Base-by-base conservation (phyloP, 2,888 invertebrate genomes). In the Pristionchus fissidentatus region DNA sequence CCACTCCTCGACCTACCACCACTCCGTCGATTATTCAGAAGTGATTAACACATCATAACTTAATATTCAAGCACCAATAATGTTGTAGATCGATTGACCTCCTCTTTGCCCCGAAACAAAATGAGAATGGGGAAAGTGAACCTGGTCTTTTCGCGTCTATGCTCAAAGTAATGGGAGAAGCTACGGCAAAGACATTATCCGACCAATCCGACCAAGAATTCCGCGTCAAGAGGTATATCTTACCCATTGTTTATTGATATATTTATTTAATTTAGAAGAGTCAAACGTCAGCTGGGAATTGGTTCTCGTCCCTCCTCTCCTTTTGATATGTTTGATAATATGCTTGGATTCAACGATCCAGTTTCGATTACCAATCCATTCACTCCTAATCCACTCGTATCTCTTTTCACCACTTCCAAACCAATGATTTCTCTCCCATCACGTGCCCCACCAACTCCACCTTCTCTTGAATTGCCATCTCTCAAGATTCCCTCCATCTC, bases 381-480 rank as follows among this genome's bases (percentile, higher is more conserved):
- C 84, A 90, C 90, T 43, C 85, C 87, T 43, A 90, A 90, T 81
- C 90, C 90, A 0, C 66, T 89, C 8, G 86, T 90, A 87, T 83
- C 87, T n/a, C 84, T 90, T 89, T 84, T 89, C 90, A 0, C 89
- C 89, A 62, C 52, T 52, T 13, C 29, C 29, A 62, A 83, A 41
- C 83, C 83, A 22, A 22, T 77, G 15, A 22, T 81, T 32, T 49
- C 83, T 19, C 49, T 83, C 0, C 83, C 83, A 19, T 73, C 80
- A 13, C 19, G 32, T 60, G 46, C 43, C 22, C 46, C 62, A 0
- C 8, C 46, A 4, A 81, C 80, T 46, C 43, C 15, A 4, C 3
- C 62, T 8, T 62, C 80, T 29, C 13, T 62, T 0, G 62, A 32
- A 35, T 13, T 81, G 32, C 80, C 60, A 7, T 35, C 43, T 35